Conservation (phyloP, 2,888 invertebrate species). For the Kuschelorhynchus macadamiae region DNA sequence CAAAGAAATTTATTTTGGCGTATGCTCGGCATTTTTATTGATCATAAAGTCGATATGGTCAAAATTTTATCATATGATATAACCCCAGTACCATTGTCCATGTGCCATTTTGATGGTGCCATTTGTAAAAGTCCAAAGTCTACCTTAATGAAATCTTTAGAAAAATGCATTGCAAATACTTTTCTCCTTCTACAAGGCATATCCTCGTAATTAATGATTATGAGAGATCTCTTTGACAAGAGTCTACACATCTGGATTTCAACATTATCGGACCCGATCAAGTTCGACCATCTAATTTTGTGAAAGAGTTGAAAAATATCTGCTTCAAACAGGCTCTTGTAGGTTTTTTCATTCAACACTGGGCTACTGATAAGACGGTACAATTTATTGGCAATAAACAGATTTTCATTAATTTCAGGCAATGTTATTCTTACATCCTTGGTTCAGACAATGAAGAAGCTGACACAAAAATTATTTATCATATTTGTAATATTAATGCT, state of each 20-base stretch:
- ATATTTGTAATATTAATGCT: constrained; percentile 21
- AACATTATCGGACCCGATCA: constrained; percentile 57
- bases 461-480: constrained; percentile 33
- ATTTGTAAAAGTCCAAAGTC: too few relatives aligned
- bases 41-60: constrained; percentile 44
- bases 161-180: constrained; percentile 37
- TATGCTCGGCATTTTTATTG: constrained; percentile 38
- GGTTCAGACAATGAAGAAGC: constrained; percentile 26
- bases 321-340: constrained; percentile 57
- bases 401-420: constrained; percentile 48
- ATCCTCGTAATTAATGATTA: constrained; percentile 45
- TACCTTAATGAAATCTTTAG: constrained; percentile 51
- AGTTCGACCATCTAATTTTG: constrained; percentile 51
- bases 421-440: constrained; percentile 57
- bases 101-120: constrained; percentile 60
- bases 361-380: constrained; percentile 56
- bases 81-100: constrained; percentile 57
- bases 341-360: constrained; percentile 56
- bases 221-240: constrained; percentile 51
- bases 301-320: constrained; percentile 47
- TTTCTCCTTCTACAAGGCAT: constrained; percentile 9
- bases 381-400: constrained; percentile 55
- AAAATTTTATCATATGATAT: constrained; percentile 58
- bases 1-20: constrained; percentile 32
- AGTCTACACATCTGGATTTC: constrained; percentile 52